phyloP scores from a whole-genome alignment of 1,140 invertebrate species.

The Drosophila carrolli region DNA sequence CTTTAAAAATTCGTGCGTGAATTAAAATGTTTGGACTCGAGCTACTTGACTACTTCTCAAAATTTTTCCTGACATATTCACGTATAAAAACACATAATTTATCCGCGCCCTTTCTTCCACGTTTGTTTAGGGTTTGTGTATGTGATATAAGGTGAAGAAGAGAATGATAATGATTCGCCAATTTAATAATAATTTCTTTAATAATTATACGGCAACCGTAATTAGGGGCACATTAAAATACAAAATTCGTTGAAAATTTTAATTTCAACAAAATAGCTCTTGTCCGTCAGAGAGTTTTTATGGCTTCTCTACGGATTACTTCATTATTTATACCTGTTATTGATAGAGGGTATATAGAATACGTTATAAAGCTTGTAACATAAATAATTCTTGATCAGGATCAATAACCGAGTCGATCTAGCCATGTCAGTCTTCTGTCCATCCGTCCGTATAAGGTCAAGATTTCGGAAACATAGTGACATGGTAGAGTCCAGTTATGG shows the following conservation, averaged over 20 bases:
- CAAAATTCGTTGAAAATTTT: slow-evolving; percentile 59
- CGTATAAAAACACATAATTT: background rate
- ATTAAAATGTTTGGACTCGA: background rate
- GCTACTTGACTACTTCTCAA: background rate
- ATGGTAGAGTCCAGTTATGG: too few relatives aligned
- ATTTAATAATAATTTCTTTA: slow-evolving; percentile 67
- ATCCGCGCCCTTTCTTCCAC: background rate
- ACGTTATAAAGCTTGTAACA: too few relatives aligned
- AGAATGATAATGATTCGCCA: slow-evolving; percentile 66
- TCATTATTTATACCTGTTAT: background rate
- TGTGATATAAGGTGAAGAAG: slow-evolving; percentile 27
- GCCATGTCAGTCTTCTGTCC: too few relatives aligned
- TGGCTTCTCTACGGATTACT: slow-evolving; percentile 1
- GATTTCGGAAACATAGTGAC: too few relatives aligned
- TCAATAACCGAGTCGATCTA: too few relatives aligned
- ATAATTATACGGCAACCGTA: slow-evolving; percentile 62
- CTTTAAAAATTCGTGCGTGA: background rate
- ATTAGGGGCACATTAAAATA: slow-evolving; percentile 56
- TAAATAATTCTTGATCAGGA: too few relatives aligned
- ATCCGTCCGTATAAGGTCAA: too few relatives aligned
- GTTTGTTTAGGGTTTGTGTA: slow-evolving; percentile 3
- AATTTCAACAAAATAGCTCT: slow-evolving; percentile 49
- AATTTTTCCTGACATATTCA: background rate
- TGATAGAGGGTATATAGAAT: too few relatives aligned
- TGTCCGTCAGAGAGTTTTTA: slow-evolving; percentile 3